Base-by-base conservation (phyloP, 2,113 vertebrate genomes). In the Fulica atra region DNA sequence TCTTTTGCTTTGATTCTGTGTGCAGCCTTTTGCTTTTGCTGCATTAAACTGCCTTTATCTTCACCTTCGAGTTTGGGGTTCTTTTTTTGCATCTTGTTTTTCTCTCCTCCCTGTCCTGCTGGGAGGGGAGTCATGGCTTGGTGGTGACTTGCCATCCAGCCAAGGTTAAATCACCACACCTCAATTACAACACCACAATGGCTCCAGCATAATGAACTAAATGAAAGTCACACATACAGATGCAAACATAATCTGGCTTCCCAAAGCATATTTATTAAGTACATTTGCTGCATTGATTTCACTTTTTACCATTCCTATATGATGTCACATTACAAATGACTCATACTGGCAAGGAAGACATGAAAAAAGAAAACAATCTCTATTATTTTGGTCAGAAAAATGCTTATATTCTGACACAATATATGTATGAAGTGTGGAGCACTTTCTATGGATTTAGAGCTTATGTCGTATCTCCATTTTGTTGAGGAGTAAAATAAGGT, bases 401-500 rank as follows among this genome's bases (percentile, higher is more conserved):
- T 11, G 7, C 1, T 78, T 94, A 68, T 29, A n/a, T 74, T 85
- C 38, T 60, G 65, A 96, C 82, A 92, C 48, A 92, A 90, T 76
- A 48, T 90, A 42, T 38, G 28, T 70, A 35, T 40, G 89, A 96
- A 82, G 51, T 70, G 71, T 86, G 83, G 71, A 94, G 31, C 81
- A 93, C 88, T 83, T 74, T 91, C 74, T 93, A 64, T 79, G 73
- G 54, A 81, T 94, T 96, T 90, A 66, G 23, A 90, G 68, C 54
- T 79, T 86, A 69, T 86, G 93, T 90, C n/a, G 18, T n/a, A 48
- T 83, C 71, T 95, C 88, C 66, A 81, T 91, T 94, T 94, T 96
- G 53, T 46, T 86, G 51, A 86, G 64, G 63, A 51, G 26, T 46
- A 81, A 93, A 97, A 86, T 78, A 95, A 83, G 57, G 35, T 16